Percentiles rank a stretch among this genome's conserved stretches.
phyloP scores from a whole-genome alignment of 1,140 invertebrate species.

The Platorchestia sp. region DNA sequence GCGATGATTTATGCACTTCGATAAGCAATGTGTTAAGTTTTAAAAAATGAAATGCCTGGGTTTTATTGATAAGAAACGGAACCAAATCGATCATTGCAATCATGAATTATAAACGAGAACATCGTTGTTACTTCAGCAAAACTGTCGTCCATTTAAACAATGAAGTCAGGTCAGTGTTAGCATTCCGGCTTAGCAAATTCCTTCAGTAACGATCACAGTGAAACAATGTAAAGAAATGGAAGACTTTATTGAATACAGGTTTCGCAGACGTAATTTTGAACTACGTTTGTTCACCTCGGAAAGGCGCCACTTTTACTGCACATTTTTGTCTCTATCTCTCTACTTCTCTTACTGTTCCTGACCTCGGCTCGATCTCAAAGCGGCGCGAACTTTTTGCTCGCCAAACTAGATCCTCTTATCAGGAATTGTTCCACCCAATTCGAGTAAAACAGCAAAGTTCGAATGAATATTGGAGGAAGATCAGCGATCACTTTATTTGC shows the following conservation, averaged over 20 bases:
- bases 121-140: too few relatives aligned
- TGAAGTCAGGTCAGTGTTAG: too few relatives aligned
- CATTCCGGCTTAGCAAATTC: too few relatives aligned
- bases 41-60: too few relatives aligned
- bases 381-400: neutral
- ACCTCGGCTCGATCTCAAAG: neutral
- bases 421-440: neutral
- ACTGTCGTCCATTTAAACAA: too few relatives aligned
- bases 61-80: too few relatives aligned
- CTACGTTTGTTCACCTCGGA: neutral
- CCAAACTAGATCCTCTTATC: neutral
- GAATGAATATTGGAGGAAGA: neutral
- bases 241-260: neutral
- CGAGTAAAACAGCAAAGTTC: neutral
- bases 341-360: neutral
- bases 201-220: too few relatives aligned
- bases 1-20: too few relatives aligned
- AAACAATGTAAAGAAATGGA: neutral
- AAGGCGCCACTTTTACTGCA: neutral
- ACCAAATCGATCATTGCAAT: too few relatives aligned
- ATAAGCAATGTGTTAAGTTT: too few relatives aligned
- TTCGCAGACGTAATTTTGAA: neutral
- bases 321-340: too few relatives aligned
- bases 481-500: neutral
- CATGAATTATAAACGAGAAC: too few relatives aligned